phyloP scores from a whole-genome alignment of 2,113 vertebrate genomes.

The Apodemus sylvaticus region DNA sequence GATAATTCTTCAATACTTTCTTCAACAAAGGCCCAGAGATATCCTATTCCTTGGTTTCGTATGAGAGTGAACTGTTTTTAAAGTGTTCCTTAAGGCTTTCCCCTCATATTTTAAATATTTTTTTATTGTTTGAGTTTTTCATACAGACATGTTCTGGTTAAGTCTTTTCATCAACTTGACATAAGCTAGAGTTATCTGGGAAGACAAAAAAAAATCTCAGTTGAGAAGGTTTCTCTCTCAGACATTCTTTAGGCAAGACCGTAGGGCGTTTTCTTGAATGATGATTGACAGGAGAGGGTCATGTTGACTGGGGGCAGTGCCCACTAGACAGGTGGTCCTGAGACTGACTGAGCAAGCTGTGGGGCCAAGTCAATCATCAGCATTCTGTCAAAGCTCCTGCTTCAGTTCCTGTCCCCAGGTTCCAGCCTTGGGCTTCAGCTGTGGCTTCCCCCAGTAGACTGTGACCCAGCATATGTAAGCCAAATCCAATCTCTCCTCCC shows the following conservation, averaged over 20 bases:
- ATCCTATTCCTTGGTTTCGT: conserved; percentile 1
- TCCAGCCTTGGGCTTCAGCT: background rate
- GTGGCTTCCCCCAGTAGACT: background rate
- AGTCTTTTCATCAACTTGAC: background rate
- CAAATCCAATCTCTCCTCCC: background rate
- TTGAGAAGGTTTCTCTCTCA: background rate
- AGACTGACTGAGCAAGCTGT: background rate
- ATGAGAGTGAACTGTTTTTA: background rate
- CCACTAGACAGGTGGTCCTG: background rate
- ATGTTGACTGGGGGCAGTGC: background rate
- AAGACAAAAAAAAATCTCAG: background rate
- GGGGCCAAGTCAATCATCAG: background rate
- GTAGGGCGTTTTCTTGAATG: background rate
- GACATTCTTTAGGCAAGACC: background rate
- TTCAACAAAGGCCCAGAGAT: background rate
- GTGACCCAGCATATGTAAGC: background rate
- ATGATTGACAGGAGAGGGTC: background rate
- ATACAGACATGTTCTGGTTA: background rate
- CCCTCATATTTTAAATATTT: background rate
- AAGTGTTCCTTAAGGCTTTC: background rate
- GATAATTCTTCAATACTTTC: background rate
- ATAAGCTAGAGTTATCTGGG: background rate
- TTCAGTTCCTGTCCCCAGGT: background rate
- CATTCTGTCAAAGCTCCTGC: background rate
- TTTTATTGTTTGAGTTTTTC: background rate